These are phyloP conservation scores for Eudyptes chrysolophus DNA, from an alignment of 2,113 vertebrate genomes.

Conservation along the genomic window DNA sequence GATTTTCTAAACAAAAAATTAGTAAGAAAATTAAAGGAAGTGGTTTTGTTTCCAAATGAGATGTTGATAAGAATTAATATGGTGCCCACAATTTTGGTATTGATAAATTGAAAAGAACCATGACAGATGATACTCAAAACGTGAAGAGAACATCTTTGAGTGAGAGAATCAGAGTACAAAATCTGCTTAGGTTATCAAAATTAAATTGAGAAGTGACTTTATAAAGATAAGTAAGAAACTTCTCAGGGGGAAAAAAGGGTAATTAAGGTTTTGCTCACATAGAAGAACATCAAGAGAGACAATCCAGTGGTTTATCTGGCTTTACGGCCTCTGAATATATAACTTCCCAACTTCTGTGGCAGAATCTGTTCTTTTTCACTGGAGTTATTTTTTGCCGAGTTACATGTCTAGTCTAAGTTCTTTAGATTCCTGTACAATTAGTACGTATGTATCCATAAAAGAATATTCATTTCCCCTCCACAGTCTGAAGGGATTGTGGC, in stretches of 20 bases:
- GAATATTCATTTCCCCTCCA: background rate
- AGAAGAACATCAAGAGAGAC: background rate
- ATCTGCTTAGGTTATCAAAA: constrained; percentile 28
- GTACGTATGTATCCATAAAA: background rate
- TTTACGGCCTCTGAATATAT: background rate
- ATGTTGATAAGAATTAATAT: background rate
- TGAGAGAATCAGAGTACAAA: background rate
- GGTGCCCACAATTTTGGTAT: background rate
- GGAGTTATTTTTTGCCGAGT: background rate
- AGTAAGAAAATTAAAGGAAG: constrained; percentile 38
- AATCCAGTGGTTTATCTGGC: background rate
- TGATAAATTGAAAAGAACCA: background rate
- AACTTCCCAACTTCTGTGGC: background rate
- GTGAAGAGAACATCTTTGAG: background rate
- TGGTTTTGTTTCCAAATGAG: background rate
- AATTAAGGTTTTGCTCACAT: background rate
- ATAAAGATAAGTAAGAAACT: background rate
- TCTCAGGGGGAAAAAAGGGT: background rate
- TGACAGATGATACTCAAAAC: background rate
- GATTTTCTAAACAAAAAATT: constrained; percentile 18
- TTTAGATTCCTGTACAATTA: background rate
- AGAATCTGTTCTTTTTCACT: background rate
- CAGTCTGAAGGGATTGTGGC: too few relatives aligned
- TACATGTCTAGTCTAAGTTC: background rate
- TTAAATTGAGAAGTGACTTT: background rate